Evolutionary conservation across 1,140 invertebrate species (phyloP).

Genomic region (Cheumatopsyche charites): DNA sequence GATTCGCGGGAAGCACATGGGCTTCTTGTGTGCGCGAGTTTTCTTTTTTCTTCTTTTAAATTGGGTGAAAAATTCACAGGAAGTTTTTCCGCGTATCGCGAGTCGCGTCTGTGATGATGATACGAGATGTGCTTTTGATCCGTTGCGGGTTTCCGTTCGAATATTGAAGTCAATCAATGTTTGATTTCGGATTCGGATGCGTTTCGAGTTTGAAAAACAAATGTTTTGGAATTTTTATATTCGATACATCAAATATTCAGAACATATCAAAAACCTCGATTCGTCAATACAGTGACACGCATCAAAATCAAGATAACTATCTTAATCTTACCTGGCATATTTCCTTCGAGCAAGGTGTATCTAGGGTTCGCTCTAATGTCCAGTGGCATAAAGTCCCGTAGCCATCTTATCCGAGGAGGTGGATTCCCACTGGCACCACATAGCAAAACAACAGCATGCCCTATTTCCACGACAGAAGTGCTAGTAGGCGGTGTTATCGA

Average conservation of each 20-base stretch:
- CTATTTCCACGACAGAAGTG: constrained; percentile 92
- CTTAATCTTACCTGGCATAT: constrained; percentile 68
- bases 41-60: no score
- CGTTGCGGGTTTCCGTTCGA: no score
- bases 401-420: constrained; percentile 86
- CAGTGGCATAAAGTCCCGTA: constrained; percentile 88
- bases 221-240: no score
- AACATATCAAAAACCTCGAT: no score
- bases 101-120: no score
- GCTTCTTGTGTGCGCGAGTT: background rate
- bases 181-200: no score
- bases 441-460: constrained; percentile 85
- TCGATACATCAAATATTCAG: no score
- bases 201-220: no score
- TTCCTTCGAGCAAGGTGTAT: constrained; percentile 76
- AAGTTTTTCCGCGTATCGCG: no score
- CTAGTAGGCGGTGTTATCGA: constrained; percentile 72
- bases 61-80: no score
- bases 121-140: no score
- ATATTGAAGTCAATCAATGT: no score
- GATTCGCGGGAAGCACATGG: background rate
- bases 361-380: constrained; percentile 82
- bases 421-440: constrained; percentile 89
- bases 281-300: background rate
- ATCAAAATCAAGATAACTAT: background rate